phyloP scores from a whole-genome alignment of 2,797 vertebrate species.

The Nothura maculosa region DNA sequence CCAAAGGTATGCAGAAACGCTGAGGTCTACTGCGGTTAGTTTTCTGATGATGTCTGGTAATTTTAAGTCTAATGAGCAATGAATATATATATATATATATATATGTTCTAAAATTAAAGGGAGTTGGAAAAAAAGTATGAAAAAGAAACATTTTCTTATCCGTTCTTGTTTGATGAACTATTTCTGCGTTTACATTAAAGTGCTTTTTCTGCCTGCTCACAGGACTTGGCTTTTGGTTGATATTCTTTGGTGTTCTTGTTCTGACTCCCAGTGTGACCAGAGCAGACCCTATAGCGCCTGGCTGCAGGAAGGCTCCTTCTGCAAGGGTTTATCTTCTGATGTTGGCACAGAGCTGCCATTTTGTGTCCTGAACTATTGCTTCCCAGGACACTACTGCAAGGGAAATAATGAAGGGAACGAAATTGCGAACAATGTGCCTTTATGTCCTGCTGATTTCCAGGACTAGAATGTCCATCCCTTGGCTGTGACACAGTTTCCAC shows the following conservation, averaged over 20 bases:
- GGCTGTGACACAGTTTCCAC: background rate
- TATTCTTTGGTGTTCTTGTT: background rate
- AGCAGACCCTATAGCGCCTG: background rate
- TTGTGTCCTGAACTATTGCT: background rate
- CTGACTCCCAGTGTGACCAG: background rate
- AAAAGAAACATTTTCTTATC: background rate
- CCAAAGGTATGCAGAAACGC: background rate
- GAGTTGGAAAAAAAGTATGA: background rate
- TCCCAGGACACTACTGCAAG: background rate
- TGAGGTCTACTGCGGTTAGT: conserved; percentile 16
- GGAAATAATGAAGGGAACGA: background rate
- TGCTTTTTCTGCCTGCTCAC: background rate
- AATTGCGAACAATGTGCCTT: background rate
- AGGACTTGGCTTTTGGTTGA: background rate
- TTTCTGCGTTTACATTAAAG: background rate
- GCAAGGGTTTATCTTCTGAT: background rate
- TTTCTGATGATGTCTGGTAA: conserved; percentile 6
- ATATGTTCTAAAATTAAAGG: background rate
- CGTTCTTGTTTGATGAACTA: background rate
- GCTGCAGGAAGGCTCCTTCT: background rate
- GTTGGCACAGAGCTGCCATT: background rate
- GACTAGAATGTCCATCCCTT: fast-evolving
- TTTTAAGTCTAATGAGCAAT: conserved; percentile 2
- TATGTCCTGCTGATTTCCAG: background rate
- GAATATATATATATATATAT: background rate